Evolutionary conservation across 2,113 vertebrate species (phyloP).

Genomic region (Pituophis catenifer): DNA sequence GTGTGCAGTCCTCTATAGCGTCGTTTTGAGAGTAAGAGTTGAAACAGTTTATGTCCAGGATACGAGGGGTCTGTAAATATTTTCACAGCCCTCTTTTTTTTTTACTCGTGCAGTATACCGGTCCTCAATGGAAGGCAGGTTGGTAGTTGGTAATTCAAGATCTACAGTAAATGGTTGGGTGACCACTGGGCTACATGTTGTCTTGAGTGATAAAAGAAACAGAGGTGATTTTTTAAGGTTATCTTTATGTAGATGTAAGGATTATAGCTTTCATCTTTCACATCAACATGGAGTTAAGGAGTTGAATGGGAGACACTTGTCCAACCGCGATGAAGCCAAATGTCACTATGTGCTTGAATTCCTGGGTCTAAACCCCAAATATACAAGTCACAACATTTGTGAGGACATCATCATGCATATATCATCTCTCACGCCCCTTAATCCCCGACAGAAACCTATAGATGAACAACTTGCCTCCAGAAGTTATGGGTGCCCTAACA

Average conservation of each 20-base stretch:
- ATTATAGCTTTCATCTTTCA: background rate
- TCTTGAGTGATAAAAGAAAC: background rate
- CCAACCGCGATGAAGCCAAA: background rate
- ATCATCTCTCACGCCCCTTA: background rate
- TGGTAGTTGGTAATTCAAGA: slow-evolving; percentile 26
- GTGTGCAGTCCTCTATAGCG: too few relatives aligned
- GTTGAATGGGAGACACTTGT: background rate
- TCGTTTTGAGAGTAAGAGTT: too few relatives aligned
- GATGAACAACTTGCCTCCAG: background rate
- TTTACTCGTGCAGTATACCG: too few relatives aligned
- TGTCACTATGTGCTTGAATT: background rate
- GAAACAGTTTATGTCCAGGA: too few relatives aligned
- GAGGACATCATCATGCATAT: background rate
- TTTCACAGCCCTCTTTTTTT: too few relatives aligned
- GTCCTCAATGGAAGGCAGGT: too few relatives aligned
- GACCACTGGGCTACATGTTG: slow-evolving; percentile 49
- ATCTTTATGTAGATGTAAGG: background rate
- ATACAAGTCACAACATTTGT: background rate
- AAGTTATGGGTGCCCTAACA: background rate
- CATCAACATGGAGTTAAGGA: background rate
- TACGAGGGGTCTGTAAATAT: too few relatives aligned
- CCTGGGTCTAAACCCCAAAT: background rate
- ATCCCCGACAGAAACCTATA: background rate
- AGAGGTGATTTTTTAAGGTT: background rate
- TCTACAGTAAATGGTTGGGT: slow-evolving; percentile 37